phyloP scores from a whole-genome alignment of 2,888 invertebrate genomes.

The Platycheirus rosarum region DNA sequence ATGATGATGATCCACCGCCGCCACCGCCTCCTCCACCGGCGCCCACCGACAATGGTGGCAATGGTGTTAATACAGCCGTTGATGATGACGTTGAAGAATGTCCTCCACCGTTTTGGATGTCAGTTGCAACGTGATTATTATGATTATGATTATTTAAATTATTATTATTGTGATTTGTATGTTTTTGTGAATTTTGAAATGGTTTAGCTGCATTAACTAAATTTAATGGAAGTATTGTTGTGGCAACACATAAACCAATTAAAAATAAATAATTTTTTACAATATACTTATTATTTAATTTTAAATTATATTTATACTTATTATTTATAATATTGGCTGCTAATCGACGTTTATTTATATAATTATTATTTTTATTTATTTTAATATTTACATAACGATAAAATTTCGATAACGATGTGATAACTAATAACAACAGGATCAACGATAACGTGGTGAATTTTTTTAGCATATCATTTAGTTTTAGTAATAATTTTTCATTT shows the following conservation, averaged over 20 bases:
- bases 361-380: constrained; percentile 46
- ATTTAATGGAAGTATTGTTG: constrained; percentile 76
- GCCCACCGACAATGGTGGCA: constrained; percentile 78
- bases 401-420: constrained; percentile 76
- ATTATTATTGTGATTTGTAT: constrained; percentile 60
- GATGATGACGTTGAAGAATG: constrained; percentile 41
- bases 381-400: constrained; percentile 75
- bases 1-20: constrained; percentile 78
- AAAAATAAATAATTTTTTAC: constrained; percentile 74
- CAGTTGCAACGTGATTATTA: constrained; percentile 2
- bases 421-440: constrained; percentile 72
- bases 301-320: constrained; percentile 47
- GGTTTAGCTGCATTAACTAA: constrained; percentile 75
- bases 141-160: constrained; percentile 46
- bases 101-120: constrained; percentile 20
- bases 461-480: constrained; percentile 35
- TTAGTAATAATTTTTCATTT: background rate
- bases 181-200: constrained; percentile 68
- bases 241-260: constrained; percentile 76
- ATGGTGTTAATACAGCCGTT: constrained; percentile 75
- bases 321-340: constrained; percentile 57
- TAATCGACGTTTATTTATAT: constrained; percentile 60
- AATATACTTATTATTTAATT: constrained; percentile 63
- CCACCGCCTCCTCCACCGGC: constrained; percentile 72
- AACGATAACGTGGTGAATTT: constrained; percentile 60